These are phyloP conservation scores for Lordiphosa collinella DNA, from an alignment of 1,140 invertebrate species.

Conservation along the genomic window DNA sequence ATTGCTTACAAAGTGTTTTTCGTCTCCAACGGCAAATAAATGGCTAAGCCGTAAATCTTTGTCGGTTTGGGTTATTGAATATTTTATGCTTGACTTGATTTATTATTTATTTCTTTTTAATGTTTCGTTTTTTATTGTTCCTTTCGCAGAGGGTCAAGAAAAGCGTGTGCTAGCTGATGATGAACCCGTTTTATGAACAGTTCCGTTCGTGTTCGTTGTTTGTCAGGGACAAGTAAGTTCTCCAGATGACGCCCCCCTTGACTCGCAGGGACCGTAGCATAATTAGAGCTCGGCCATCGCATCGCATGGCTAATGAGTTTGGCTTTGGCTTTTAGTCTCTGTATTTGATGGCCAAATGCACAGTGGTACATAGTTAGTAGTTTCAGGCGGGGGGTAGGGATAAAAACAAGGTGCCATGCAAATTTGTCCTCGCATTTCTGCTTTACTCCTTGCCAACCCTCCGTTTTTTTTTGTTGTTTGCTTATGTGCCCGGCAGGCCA, in stretches of 20 bases:
- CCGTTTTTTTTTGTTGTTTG: conserved; percentile 26
- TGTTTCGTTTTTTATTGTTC: conserved; percentile 24
- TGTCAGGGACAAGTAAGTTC: conserved; percentile 15
- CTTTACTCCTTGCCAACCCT: conserved; percentile 8
- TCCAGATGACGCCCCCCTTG: conserved; percentile 17
- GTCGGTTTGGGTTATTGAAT: conserved; percentile 77
- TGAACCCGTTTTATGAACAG: conserved; percentile 43
- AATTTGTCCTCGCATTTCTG: conserved; percentile 4
- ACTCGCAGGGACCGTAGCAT: conserved; percentile 18
- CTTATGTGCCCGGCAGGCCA: neutral
- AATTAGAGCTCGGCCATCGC: conserved; percentile 55
- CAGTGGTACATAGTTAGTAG: conserved; percentile 24
- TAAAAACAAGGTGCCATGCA: conserved; percentile 28
- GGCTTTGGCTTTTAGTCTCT: conserved; percentile 46
- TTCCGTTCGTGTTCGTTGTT: conserved; percentile 28
- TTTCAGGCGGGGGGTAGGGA: conserved; percentile 2
- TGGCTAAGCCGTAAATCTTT: conserved; percentile 77
- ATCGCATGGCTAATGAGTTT: conserved; percentile 64
- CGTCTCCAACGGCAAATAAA: conserved; percentile 49
- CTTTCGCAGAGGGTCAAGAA: conserved; percentile 56
- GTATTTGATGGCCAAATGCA: conserved; percentile 50
- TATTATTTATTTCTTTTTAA: conserved; percentile 79
- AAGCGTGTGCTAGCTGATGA: conserved; percentile 43
- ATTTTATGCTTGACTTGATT: conserved; percentile 76
- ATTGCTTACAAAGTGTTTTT: conserved; percentile 71